Evolutionary conservation across 2,113 vertebrate species (phyloP), one percentile per base, ranked within the genome.

Genomic region (Elachura formosa): DNA sequence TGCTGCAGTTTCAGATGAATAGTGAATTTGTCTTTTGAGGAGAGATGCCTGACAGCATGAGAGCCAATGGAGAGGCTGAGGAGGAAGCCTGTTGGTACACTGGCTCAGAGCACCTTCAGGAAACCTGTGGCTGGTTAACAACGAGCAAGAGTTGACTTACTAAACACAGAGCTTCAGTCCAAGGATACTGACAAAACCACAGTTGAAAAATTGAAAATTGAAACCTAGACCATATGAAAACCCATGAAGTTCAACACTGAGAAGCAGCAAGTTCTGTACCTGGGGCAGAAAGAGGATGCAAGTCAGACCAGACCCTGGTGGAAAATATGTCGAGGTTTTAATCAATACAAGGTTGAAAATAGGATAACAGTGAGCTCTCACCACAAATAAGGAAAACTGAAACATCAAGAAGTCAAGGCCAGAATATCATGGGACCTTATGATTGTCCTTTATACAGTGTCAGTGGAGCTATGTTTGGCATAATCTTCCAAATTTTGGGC

Each of bases 241-340:
- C 4, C n/a, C 12, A 28, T 9, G 6, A 83, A 55, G 26, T 51
- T 76, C 36, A 58, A 74, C 16, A 78, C 10, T 9, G 22, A 63
- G 18, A 77, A 91, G 14, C 13, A 71, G 11, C 5, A 69, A 22
- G 12, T 66, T 77, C 45, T 74, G 12, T 24, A 71, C 4, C 10
- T 19, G 17, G 29, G 41, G 16, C 25, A 78, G 46, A 66, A 93
- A 26, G 3, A 66, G 1, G 3, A 55, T 3, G 28, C 24, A 3
- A n/a, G 7, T 68, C 45, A 81, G 31, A 58, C 11, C 38, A 81
- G 31, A 0, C 12, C 6, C 33, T 43, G 29, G 8, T 26, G 16
- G 31, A 71, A 91, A 84, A 78, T 18, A 38, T 0, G 0, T 4
- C 21, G 5, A 6, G 5, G 2, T 21, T 84, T 86, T 64, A 69